Conservation (phyloP, 2,113 vertebrate species). For the Coregonus clupeaformis region DNA sequence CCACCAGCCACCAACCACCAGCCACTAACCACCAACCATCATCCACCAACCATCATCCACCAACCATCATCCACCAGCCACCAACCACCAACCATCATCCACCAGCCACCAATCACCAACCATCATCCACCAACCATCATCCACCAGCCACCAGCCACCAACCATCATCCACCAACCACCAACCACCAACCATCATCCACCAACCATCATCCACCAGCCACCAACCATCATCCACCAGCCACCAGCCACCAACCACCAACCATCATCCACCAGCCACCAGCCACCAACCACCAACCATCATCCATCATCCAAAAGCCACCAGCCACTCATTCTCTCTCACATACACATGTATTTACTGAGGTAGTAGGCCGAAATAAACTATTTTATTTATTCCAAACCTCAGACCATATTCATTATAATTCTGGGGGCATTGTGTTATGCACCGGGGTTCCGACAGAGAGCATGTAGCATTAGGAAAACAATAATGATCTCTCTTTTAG, state of each 20-base stretch:
- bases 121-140: constrained; percentile 43
- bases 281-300: constrained; percentile 6
- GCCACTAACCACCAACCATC: no score
- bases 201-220: constrained; percentile 38
- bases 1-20: no score
- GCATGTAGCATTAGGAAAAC: constrained; percentile 62
- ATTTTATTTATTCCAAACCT: constrained; percentile 31
- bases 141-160: constrained; percentile 17
- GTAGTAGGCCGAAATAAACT: constrained; percentile 16
- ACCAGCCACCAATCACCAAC: no score
- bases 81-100: accelerated
- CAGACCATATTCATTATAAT: constrained; percentile 57
- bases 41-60: no score
- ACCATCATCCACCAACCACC: constrained; percentile 28
- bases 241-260: neutral
- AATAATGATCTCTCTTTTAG: constrained; percentile 66
- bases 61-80: no score
- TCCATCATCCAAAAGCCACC: no score
- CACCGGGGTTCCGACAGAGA: constrained; percentile 50
- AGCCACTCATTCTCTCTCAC: neutral
- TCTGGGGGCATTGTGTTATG: constrained; percentile 25
- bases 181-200: constrained; percentile 39
- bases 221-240: constrained; percentile 6
- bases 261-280: neutral
- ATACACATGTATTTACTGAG: constrained; percentile 20